phyloP scores from a whole-genome alignment of 2,888 invertebrate species.

The Mellilla xanthometata region DNA sequence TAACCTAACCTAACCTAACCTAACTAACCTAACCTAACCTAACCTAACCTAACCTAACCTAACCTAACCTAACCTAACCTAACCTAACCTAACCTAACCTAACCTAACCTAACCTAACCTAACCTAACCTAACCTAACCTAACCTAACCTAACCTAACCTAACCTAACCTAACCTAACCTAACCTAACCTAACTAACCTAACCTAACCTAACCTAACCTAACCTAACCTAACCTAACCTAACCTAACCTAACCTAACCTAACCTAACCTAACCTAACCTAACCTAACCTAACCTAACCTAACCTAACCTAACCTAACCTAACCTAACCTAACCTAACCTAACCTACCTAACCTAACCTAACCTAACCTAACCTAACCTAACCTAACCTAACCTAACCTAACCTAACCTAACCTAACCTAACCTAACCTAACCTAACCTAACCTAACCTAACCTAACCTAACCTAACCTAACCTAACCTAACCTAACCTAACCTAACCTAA shows the following conservation, averaged over 20 bases:
- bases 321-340: slow-evolving; percentile 23
- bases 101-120: slow-evolving; percentile 20
- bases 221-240: slow-evolving; percentile 16
- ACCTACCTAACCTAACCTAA: slow-evolving; percentile 29
- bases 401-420: slow-evolving; percentile 15
- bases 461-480: slow-evolving; percentile 29
- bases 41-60: slow-evolving; percentile 19
- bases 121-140: slow-evolving; percentile 20
- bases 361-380: slow-evolving; percentile 31
- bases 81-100: slow-evolving; percentile 16
- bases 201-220: slow-evolving; percentile 19
- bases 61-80: slow-evolving; percentile 17
- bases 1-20: slow-evolving; percentile 23
- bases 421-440: slow-evolving; percentile 29
- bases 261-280: slow-evolving; percentile 18
- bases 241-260: slow-evolving; percentile 16
- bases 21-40: slow-evolving; percentile 22
- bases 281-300: slow-evolving; percentile 19
- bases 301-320: slow-evolving; percentile 20
- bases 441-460: slow-evolving; percentile 30
- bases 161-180: slow-evolving; percentile 20
- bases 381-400: slow-evolving; percentile 27
- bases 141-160: slow-evolving; percentile 22
- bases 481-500: slow-evolving; percentile 30
- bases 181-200: slow-evolving; percentile 17